Conservation (phyloP, 2,113 vertebrate species). For the Podiceps cristatus region DNA sequence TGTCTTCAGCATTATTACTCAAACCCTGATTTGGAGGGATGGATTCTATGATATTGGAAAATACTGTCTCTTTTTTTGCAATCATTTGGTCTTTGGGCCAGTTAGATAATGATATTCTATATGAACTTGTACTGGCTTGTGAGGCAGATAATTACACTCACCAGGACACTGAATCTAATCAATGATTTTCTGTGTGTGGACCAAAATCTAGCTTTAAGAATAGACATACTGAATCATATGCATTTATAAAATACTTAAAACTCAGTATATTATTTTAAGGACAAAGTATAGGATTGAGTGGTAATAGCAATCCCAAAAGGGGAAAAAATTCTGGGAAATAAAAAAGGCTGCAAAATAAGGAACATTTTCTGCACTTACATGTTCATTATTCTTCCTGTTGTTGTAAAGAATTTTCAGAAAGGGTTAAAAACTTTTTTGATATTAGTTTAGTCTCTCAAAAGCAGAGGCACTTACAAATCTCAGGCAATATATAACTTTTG, state of each 20-base stretch:
- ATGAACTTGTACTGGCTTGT: background rate
- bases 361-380: background rate
- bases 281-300: background rate
- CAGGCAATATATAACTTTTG: background rate
- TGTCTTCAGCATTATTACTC: background rate
- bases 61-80: background rate
- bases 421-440: rapidly evolving
- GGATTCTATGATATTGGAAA: background rate
- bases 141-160: background rate
- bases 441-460: background rate
- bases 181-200: background rate
- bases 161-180: background rate
- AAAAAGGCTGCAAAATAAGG: background rate
- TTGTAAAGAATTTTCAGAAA: background rate
- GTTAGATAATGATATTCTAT: background rate
- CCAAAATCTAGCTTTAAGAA: background rate
- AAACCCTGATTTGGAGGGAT: background rate
- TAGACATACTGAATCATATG: background rate
- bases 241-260: background rate
- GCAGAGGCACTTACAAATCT: background rate
- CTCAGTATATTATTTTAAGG: background rate
- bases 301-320: background rate
- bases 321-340: background rate
- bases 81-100: background rate
- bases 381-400: background rate